These are phyloP conservation scores for Polyommatus icarus DNA, from an alignment of 2,888 invertebrate species.

Conservation along the genomic window DNA sequence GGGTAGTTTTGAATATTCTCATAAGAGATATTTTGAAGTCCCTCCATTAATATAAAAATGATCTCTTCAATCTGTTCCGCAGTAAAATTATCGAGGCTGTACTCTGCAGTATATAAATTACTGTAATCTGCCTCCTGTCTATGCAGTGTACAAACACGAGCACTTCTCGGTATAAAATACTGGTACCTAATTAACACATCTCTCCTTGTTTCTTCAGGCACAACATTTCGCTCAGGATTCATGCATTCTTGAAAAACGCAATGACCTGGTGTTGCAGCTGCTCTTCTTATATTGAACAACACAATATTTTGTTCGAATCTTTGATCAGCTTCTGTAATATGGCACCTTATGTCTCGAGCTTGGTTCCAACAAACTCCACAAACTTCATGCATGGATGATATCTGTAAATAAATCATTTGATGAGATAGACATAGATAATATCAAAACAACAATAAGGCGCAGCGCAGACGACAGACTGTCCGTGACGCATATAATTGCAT, in stretches of 20 bases:
- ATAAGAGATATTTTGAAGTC: slow-evolving; percentile 13
- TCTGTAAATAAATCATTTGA: neutral
- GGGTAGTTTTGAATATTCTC: slow-evolving; percentile 34
- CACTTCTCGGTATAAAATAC: too few relatives aligned
- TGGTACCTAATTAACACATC: neutral
- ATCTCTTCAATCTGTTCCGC: too few relatives aligned
- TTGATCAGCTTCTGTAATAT: neutral
- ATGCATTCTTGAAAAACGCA: neutral
- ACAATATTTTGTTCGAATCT: neutral
- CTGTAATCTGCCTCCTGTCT: too few relatives aligned
- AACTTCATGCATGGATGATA: neutral
- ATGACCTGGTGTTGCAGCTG: neutral
- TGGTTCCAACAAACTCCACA: neutral
- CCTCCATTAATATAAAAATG: neutral
- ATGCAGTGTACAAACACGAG: too few relatives aligned
- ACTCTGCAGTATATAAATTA: too few relatives aligned
- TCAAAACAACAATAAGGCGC: too few relatives aligned
- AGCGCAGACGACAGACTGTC: too few relatives aligned
- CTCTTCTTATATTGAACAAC: neutral
- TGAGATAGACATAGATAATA: neutral
- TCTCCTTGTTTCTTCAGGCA: neutral
- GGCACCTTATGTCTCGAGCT: neutral
- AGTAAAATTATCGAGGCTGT: too few relatives aligned
- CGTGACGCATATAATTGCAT: too few relatives aligned
- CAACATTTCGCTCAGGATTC: neutral